phyloP scores from a whole-genome alignment of 2,888 invertebrate species.

The Parelbella ahira region DNA sequence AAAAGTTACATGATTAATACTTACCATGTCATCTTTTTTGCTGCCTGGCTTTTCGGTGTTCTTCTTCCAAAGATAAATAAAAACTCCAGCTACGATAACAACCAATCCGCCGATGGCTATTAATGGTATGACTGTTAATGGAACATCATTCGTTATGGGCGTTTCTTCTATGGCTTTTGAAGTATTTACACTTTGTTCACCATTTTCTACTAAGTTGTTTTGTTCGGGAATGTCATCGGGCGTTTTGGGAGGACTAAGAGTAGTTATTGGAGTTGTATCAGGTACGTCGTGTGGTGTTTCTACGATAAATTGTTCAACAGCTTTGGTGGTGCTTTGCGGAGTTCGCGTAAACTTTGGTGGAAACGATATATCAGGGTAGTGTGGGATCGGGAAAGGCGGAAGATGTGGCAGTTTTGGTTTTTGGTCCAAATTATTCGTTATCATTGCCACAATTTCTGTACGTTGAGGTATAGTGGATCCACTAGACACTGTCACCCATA shows the following conservation, averaged over 20 bases:
- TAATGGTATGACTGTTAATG: slow-evolving; percentile 84
- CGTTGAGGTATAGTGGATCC: slow-evolving; percentile 61
- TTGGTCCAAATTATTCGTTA: slow-evolving; percentile 55
- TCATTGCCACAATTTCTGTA: slow-evolving; percentile 61
- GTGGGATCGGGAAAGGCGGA: slow-evolving; percentile 45
- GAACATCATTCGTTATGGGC: slow-evolving; percentile 67
- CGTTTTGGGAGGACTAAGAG: slow-evolving; percentile 44
- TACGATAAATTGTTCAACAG: slow-evolving; percentile 42
- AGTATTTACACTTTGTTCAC: slow-evolving; percentile 45
- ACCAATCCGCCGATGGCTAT: slow-evolving; percentile 86
- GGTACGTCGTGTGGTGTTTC: slow-evolving; percentile 55
- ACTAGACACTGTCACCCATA: slow-evolving; percentile 68
- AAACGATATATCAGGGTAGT: slow-evolving; percentile 33
- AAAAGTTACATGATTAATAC: too few relatives aligned
- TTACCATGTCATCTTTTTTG: slow-evolving; percentile 88
- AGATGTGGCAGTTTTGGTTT: slow-evolving; percentile 51
- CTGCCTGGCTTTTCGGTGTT: slow-evolving; percentile 83
- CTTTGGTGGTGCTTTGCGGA: slow-evolving; percentile 55
- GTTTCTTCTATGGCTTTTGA: slow-evolving; percentile 55
- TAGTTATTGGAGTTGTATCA: slow-evolving; percentile 52
- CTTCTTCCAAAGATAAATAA: slow-evolving; percentile 86
- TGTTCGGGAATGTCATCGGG: slow-evolving; percentile 47
- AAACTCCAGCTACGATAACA: slow-evolving; percentile 83
- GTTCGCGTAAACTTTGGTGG: slow-evolving; percentile 44
- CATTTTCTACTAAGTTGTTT: slow-evolving; percentile 36